phyloP scores from a whole-genome alignment of 2,797 vertebrate genomes.

The Parauchenoglanis punctatus region DNA sequence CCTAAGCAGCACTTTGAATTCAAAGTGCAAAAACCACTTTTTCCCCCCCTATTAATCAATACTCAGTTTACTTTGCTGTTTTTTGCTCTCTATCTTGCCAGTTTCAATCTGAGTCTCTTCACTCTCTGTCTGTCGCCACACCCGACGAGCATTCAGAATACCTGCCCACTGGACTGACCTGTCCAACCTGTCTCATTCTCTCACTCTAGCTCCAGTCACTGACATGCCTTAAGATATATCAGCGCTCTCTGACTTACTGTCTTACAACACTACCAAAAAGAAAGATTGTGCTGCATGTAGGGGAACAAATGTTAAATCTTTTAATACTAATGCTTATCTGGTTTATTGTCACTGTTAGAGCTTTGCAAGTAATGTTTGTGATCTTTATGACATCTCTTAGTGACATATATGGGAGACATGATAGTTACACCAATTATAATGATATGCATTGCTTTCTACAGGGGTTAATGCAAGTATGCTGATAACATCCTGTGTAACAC shows the following conservation, averaged over 20 bases:
- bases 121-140: slow-evolving; percentile 60
- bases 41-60: neutral
- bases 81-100: neutral
- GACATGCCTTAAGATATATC: slow-evolving; percentile 45
- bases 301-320: neutral
- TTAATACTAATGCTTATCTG: neutral
- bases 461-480: neutral
- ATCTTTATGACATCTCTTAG: neutral
- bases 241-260: slow-evolving; percentile 11
- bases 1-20: neutral
- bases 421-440: neutral
- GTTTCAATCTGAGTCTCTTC: slow-evolving; percentile 52
- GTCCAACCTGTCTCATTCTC: slow-evolving; percentile 71
- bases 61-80: neutral
- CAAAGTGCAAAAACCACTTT: neutral
- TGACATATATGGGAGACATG: neutral
- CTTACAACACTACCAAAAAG: neutral
- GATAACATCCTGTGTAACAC: neutral
- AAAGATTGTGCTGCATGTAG: neutral
- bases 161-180: slow-evolving; percentile 66
- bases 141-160: slow-evolving; percentile 62
- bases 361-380: neutral
- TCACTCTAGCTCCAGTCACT: slow-evolving; percentile 35
- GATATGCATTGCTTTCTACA: neutral
- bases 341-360: neutral